phyloP scores from a whole-genome alignment of 2,797 vertebrate genomes.

The Pogoniulus pusillus region DNA sequence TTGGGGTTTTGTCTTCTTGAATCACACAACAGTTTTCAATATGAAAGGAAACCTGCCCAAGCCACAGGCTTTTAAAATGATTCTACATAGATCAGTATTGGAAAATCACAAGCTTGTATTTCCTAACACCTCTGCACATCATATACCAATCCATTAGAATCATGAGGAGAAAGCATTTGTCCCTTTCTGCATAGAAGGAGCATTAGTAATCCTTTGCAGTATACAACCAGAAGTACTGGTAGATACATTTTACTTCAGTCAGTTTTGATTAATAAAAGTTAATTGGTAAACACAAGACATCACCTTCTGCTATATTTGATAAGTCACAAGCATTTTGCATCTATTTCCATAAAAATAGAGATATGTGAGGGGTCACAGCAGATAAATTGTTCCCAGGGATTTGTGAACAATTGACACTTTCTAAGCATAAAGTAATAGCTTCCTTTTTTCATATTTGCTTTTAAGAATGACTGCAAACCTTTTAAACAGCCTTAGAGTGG shows the following conservation, averaged over 20 bases:
- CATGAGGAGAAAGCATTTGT: neutral
- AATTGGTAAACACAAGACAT: constrained; percentile 31
- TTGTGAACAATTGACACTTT: constrained; percentile 8
- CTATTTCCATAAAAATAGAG: constrained; percentile 27
- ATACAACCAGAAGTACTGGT: neutral
- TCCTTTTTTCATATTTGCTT: neutral
- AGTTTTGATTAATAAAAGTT: constrained; percentile 43
- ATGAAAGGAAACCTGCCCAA: constrained; percentile 15
- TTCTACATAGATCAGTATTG: neutral
- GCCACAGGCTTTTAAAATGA: neutral
- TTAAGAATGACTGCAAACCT: neutral
- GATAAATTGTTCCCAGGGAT: neutral
- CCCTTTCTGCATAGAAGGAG: neutral
- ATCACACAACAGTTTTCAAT: neutral
- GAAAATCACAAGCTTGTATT: neutral
- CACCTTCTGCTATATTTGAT: constrained; percentile 2
- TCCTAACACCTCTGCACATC: neutral
- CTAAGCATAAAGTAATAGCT: neutral
- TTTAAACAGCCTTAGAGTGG: neutral
- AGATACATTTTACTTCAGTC: constrained; percentile 22
- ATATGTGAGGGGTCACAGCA: neutral
- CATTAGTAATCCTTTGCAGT: neutral
- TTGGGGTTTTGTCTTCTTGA: neutral
- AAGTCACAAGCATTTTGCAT: constrained; percentile 25
- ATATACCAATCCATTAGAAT: neutral